phyloP scores from a whole-genome alignment of 1,140 invertebrate species.

The Ephestia elutella region DNA sequence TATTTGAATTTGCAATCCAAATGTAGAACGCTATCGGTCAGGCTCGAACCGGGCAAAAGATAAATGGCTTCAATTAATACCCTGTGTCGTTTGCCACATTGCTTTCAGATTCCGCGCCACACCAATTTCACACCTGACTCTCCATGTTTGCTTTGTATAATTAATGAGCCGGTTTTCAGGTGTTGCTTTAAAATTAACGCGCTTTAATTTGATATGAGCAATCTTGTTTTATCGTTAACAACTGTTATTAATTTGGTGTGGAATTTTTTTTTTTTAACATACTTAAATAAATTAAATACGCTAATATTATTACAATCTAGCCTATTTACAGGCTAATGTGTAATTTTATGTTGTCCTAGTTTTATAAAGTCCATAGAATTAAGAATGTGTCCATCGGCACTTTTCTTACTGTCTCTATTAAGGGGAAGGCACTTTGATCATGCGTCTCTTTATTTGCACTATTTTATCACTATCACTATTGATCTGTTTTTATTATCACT shows the following conservation, averaged over 20 bases:
- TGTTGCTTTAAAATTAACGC: conserved; percentile 5
- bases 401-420: too few relatives aligned
- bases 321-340: too few relatives aligned
- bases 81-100: conserved; percentile 27
- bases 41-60: conserved; percentile 33
- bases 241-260: not conserved
- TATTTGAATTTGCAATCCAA: not conserved
- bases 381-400: too few relatives aligned
- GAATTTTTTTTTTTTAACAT: too few relatives aligned
- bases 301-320: too few relatives aligned
- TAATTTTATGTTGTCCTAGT: too few relatives aligned
- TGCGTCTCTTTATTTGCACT: too few relatives aligned
- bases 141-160: conserved; percentile 28
- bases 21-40: conserved; percentile 24
- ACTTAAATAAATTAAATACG: too few relatives aligned
- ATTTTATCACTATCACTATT: too few relatives aligned
- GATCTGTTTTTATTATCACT: too few relatives aligned
- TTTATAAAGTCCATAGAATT: too few relatives aligned
- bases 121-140: conserved; percentile 31
- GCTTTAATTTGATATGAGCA: not conserved
- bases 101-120: conserved; percentile 22
- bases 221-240: not conserved
- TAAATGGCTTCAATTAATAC: conserved; percentile 52
- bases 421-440: too few relatives aligned
- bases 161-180: conserved; percentile 17